These are phyloP conservation scores for Siniperca obscura DNA, from an alignment of 2,797 vertebrate species.

Conservation along the genomic window DNA sequence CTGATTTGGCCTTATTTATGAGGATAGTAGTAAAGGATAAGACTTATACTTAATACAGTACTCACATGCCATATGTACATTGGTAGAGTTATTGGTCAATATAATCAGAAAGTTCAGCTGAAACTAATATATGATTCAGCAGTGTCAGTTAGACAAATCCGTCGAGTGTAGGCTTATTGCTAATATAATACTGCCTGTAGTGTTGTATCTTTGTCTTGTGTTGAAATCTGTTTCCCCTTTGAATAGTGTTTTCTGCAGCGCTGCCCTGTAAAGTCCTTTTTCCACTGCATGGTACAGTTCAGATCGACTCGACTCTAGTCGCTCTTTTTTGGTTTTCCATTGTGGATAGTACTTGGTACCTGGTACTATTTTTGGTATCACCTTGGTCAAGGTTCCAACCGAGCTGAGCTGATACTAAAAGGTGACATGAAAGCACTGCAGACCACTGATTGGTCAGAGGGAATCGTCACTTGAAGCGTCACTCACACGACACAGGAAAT, in stretches of 20 bases:
- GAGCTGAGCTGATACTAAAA: no score
- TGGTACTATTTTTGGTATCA: no score
- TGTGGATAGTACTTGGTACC: no score
- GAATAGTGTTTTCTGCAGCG: not conserved
- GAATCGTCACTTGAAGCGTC: no score
- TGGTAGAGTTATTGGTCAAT: constrained; percentile 4
- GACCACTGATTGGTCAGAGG: no score
- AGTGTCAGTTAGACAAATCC: not conserved
- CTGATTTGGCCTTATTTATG: constrained; percentile 7
- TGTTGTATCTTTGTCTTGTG: not conserved
- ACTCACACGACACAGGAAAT: no score
- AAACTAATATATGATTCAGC: not conserved
- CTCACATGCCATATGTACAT: constrained; percentile 7
- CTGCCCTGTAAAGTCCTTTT: not conserved
- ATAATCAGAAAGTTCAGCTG: constrained; percentile 3
- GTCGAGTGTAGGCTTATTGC: not conserved
- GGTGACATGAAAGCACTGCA: no score
- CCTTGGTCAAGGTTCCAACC: no score
- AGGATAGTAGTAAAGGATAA: not conserved
- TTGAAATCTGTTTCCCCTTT: not conserved
- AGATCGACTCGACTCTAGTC: no score
- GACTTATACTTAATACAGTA: not conserved
- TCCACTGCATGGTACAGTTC: no score
- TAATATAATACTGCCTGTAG: not conserved
- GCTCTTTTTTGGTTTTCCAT: no score